These are phyloP conservation scores for Melolontha melolontha DNA, from an alignment of 2,888 invertebrate species.

Conservation along the genomic window DNA sequence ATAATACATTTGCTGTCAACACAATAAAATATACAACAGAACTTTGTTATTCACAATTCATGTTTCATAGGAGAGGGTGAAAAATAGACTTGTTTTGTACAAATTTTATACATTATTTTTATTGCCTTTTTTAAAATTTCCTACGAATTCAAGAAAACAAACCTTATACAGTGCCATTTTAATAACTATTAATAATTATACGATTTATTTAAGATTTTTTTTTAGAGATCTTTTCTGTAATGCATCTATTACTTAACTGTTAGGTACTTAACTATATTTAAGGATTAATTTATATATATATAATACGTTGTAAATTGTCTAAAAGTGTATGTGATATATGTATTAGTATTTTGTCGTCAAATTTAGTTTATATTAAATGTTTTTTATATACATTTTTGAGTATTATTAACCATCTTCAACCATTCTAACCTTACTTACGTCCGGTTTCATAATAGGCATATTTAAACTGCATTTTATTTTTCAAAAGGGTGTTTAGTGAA, in stretches of 20 bases:
- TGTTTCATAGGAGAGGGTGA: slow-evolving; percentile 50
- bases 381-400: slow-evolving; percentile 26
- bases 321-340: slow-evolving; percentile 43
- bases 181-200: slow-evolving; percentile 8
- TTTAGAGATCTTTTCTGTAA: slow-evolving; percentile 40
- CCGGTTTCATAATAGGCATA: too few relatives aligned
- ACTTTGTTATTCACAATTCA: slow-evolving; percentile 18
- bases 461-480: too few relatives aligned
- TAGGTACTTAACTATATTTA: slow-evolving; percentile 29
- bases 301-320: slow-evolving; percentile 42
- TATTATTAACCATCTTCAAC: background rate
- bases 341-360: slow-evolving; percentile 39
- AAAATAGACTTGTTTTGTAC: slow-evolving; percentile 47
- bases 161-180: slow-evolving; percentile 41
- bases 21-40: background rate
- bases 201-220: slow-evolving; percentile 24
- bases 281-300: slow-evolving; percentile 36
- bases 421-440: too few relatives aligned
- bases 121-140: slow-evolving; percentile 15
- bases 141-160: slow-evolving; percentile 1
- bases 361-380: slow-evolving; percentile 44
- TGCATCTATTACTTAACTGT: slow-evolving; percentile 32
- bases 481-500: too few relatives aligned
- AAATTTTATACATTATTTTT: slow-evolving; percentile 28
- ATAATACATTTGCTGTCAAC: background rate